Evolutionary conservation across 1,140 invertebrate species (phyloP).

Genomic region (Drosophila persimilis): DNA sequence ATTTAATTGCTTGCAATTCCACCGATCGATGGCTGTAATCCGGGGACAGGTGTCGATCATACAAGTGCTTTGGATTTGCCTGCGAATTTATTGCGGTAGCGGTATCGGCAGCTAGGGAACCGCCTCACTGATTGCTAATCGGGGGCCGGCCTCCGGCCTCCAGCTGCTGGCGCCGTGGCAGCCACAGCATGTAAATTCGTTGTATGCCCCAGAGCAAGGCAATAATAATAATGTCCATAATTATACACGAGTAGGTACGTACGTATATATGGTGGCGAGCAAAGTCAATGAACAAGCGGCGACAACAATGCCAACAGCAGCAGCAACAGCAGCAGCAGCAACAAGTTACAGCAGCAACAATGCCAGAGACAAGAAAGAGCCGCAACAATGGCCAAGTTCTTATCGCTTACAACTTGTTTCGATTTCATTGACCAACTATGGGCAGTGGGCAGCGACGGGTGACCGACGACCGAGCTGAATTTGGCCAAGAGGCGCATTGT

Average conservation of each 20-base stretch:
- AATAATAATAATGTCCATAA: constrained; percentile 66
- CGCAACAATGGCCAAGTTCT: constrained; percentile 57
- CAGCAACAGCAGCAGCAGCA: constrained; percentile 16
- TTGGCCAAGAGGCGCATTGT: constrained; percentile 72
- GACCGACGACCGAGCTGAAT: constrained; percentile 45
- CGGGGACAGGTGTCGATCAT: constrained; percentile 41
- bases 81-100: constrained; percentile 42
- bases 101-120: constrained; percentile 53
- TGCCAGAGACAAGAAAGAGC: constrained; percentile 16
- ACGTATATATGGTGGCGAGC: constrained; percentile 10
- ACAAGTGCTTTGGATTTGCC: constrained; percentile 18
- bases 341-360: constrained; percentile 25
- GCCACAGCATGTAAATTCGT: constrained; percentile 46
- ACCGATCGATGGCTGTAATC: background rate
- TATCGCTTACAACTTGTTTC: constrained; percentile 79
- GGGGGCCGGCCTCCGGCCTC: constrained; percentile 10
- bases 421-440: constrained; percentile 78
- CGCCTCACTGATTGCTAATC: constrained; percentile 52
- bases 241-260: constrained; percentile 28
- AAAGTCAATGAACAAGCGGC: constrained; percentile 60
- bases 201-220: constrained; percentile 38
- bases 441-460: constrained; percentile 27
- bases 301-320: constrained; percentile 55
- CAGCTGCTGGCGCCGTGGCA: constrained; percentile 41
- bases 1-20: constrained; percentile 17